Evolutionary conservation across 2,113 vertebrate species (phyloP).

Genomic region (Dicerorhinus sumatrensis): DNA sequence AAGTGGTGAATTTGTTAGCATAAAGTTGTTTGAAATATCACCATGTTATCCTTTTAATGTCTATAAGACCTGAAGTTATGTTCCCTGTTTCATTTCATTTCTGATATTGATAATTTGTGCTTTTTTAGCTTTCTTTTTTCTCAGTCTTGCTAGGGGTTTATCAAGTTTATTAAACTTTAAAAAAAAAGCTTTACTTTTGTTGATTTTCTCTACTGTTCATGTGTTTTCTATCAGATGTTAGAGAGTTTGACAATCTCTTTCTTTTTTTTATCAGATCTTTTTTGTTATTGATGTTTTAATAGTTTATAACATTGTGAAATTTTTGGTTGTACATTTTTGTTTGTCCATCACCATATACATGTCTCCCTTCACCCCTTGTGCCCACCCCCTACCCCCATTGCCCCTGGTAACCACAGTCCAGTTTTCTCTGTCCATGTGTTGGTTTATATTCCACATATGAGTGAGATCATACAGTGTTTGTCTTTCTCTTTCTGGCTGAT

Average conservation of each 20-base stretch:
- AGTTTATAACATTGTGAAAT: too few species aligned
- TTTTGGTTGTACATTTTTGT: too few species aligned
- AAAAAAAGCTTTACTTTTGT: neutral
- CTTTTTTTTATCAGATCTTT: neutral
- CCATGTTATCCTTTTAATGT: neutral
- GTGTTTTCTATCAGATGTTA: neutral
- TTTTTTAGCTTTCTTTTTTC: slow-evolving; percentile 1
- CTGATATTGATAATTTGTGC: neutral
- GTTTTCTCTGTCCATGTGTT: too few species aligned
- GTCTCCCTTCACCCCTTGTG: too few species aligned
- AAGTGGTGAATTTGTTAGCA: neutral
- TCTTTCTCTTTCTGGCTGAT: too few species aligned
- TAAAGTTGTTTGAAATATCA: neutral
- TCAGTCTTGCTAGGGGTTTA: neutral
- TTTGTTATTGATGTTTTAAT: too few species aligned
- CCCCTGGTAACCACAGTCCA: too few species aligned
- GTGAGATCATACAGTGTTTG: too few species aligned
- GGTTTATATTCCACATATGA: too few species aligned
- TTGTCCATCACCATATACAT: too few species aligned
- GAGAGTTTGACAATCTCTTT: neutral
- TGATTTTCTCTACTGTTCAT: neutral
- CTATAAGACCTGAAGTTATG: neutral
- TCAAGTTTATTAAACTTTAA: neutral
- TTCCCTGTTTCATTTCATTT: neutral
- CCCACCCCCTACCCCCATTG: too few species aligned